A percentile compares a stretch with the other conserved stretches of the same genome.
These are phyloP conservation scores for Siniperca chuatsi DNA, from an alignment of 2,113 vertebrate species.

Conservation along the genomic window DNA sequence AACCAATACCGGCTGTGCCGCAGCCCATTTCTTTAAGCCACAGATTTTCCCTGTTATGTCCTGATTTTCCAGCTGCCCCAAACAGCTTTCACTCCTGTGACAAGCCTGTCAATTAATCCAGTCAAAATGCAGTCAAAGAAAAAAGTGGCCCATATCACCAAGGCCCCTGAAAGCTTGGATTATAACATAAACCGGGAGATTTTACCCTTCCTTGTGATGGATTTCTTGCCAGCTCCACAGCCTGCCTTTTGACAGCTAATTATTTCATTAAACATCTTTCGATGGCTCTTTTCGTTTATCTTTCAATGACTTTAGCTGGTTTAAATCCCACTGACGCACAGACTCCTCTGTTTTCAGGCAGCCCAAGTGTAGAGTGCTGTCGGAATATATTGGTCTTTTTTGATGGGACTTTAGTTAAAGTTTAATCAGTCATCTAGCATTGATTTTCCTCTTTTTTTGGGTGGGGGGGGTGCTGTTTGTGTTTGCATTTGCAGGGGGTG, in stretches of 20 bases:
- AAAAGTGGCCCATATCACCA: constrained; percentile 64
- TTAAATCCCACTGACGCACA: constrained; percentile 62
- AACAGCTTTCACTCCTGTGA: constrained; percentile 64
- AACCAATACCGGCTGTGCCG: constrained; percentile 27
- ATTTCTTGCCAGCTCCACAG: constrained; percentile 71
- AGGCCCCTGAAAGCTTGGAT: constrained; percentile 67
- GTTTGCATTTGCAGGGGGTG: constrained; percentile 17
- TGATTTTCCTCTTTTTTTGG: not conserved
- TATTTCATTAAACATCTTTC: constrained; percentile 77
- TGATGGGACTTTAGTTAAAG: constrained; percentile 35
- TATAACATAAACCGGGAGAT: constrained; percentile 74
- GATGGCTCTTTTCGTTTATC: constrained; percentile 65
- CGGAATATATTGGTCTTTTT: constrained; percentile 48
- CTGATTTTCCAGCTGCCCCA: constrained; percentile 54
- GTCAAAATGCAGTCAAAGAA: constrained; percentile 51
- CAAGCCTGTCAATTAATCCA: constrained; percentile 73
- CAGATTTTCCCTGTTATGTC: constrained; percentile 54
- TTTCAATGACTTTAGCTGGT: constrained; percentile 62
- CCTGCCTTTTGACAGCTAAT: constrained; percentile 81
- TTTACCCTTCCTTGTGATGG: constrained; percentile 74
- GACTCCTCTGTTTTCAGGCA: constrained; percentile 50
- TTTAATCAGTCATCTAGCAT: constrained; percentile 55
- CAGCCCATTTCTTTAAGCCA: constrained; percentile 54
- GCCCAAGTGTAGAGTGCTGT: constrained; percentile 10
- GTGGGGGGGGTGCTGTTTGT: constrained; percentile 1